phyloP scores from a whole-genome alignment of 2,888 invertebrate genomes.

The Mystacides longicornis region DNA sequence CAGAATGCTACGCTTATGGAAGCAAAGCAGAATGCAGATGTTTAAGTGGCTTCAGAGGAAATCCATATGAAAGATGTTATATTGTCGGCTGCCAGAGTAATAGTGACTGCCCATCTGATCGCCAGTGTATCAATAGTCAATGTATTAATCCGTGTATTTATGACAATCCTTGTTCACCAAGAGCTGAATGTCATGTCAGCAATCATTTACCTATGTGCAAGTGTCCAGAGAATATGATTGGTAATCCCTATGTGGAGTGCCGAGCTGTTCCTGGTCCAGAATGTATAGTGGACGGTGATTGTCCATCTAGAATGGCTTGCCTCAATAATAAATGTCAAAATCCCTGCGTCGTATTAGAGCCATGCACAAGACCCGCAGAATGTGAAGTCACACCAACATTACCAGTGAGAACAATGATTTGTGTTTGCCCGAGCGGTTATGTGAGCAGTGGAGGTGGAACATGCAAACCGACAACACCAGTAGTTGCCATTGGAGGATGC shows the following conservation, averaged over 20 bases:
- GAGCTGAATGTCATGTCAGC: slow-evolving; percentile 72
- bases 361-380: slow-evolving; percentile 71
- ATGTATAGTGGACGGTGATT: slow-evolving; percentile 76
- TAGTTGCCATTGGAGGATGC: slow-evolving; percentile 59
- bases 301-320: slow-evolving; percentile 72
- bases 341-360: slow-evolving; percentile 70
- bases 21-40: slow-evolving; percentile 75
- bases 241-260: slow-evolving; percentile 79
- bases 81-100: slow-evolving; percentile 80
- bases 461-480: slow-evolving; percentile 64
- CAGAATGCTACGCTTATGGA: slow-evolving; percentile 70
- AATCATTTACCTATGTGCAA: slow-evolving; percentile 81
- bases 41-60: slow-evolving; percentile 70
- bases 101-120: slow-evolving; percentile 79
- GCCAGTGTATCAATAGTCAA: slow-evolving; percentile 77
- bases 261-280: slow-evolving; percentile 63
- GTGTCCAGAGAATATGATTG: slow-evolving; percentile 67
- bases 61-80: slow-evolving; percentile 65
- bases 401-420: slow-evolving; percentile 83
- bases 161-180: slow-evolving; percentile 66
- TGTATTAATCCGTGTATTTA: slow-evolving; percentile 79
- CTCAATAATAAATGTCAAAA: slow-evolving; percentile 75
- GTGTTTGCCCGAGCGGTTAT: slow-evolving; percentile 83
- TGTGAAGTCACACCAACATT: slow-evolving; percentile 75
- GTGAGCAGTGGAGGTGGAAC: slow-evolving; percentile 76